Percentiles rank a stretch among this genome's conserved stretches.
phyloP scores from a whole-genome alignment of 2,113 vertebrate genomes.

The Conger conger region DNA sequence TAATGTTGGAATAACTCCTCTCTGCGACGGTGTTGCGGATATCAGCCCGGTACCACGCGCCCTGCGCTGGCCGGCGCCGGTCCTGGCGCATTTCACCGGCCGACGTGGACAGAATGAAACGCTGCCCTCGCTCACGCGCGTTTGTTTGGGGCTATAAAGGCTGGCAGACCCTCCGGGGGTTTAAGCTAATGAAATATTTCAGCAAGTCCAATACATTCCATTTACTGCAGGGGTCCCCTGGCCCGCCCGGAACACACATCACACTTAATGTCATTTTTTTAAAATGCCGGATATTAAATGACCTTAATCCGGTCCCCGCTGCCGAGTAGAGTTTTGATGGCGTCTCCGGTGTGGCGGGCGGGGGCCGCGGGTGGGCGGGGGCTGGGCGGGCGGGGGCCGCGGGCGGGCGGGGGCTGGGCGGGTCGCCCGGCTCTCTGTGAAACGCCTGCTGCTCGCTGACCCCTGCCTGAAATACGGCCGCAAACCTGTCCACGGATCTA shows the following conservation, averaged over 20 bases:
- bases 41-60: background rate
- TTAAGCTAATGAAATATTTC: conserved; percentile 8
- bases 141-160: background rate
- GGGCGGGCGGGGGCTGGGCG: too few relatives aligned
- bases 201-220: background rate
- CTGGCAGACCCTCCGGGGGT: background rate
- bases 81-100: background rate
- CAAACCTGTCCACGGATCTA: background rate
- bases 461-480: background rate
- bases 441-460: too few relatives aligned
- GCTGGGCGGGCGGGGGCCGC: too few relatives aligned
- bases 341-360: background rate
- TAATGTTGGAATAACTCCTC: background rate
- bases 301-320: background rate
- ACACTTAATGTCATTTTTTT: background rate
- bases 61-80: background rate
- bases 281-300: background rate
- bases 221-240: background rate
- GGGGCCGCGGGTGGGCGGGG: too few relatives aligned
- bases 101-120: background rate
- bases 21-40: background rate
- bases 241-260: background rate
- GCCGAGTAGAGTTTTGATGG: background rate
- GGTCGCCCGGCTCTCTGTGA: too few relatives aligned
- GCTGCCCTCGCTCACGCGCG: background rate